A percentile compares a stretch with the other conserved stretches of the same genome.
phyloP scores from a whole-genome alignment of 2,797 vertebrate genomes.

The Pyrocephalus nanus region DNA sequence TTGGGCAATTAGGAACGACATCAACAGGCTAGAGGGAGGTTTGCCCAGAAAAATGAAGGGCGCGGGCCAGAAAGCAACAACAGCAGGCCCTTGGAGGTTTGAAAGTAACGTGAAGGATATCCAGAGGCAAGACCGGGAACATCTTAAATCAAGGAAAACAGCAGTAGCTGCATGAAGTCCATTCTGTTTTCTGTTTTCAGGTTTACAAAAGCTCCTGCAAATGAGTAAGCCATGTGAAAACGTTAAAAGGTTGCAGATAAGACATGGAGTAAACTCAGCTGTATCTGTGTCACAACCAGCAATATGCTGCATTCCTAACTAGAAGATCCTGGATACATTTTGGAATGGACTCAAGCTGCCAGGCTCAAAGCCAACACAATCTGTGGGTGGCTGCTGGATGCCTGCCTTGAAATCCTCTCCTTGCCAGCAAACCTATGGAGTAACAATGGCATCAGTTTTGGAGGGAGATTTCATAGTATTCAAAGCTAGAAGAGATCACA shows the following conservation, averaged over 20 bases:
- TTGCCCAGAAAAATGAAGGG: constrained; percentile 59
- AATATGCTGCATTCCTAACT: constrained; percentile 43
- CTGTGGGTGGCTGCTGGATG: constrained; percentile 65
- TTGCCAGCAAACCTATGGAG: constrained; percentile 61
- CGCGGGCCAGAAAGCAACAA: constrained; percentile 25
- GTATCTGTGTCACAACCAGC: constrained; percentile 42
- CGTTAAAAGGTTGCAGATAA: constrained; percentile 60
- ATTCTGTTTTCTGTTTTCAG: constrained; percentile 54
- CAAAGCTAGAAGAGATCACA: not conserved
- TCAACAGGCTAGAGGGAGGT: constrained; percentile 51
- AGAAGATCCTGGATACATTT: constrained; percentile 29
- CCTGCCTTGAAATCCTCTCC: constrained; percentile 28
- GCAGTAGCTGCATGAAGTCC: constrained; percentile 24
- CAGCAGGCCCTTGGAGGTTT: constrained; percentile 49
- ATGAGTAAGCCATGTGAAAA: constrained; percentile 38
- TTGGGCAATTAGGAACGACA: constrained; percentile 60
- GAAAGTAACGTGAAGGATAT: constrained; percentile 43
- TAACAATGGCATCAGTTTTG: constrained; percentile 23
- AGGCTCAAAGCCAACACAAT: constrained; percentile 64
- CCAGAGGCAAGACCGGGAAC: constrained; percentile 15
- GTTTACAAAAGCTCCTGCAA: constrained; percentile 50
- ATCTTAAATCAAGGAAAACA: constrained; percentile 35
- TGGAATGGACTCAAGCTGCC: constrained; percentile 44
- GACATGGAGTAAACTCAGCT: constrained; percentile 51
- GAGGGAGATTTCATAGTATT: constrained; percentile 14